Conservation (phyloP, 2,888 invertebrate genomes). For the Ypsolopha scabrella region DNA sequence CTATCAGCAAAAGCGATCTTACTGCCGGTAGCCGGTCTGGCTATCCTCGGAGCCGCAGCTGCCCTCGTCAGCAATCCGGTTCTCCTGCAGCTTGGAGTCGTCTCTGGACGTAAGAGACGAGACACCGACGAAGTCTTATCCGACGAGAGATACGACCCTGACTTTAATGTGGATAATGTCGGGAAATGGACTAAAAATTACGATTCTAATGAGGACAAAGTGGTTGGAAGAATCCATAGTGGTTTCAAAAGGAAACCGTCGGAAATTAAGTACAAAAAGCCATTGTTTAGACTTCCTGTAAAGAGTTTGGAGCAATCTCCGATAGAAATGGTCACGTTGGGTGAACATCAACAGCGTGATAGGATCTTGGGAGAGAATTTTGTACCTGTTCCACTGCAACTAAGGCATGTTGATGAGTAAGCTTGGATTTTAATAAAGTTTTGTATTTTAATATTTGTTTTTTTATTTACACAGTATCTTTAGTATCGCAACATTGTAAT, state of each 20-base stretch:
- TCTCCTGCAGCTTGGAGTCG: conserved; percentile 80
- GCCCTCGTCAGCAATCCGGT: conserved; percentile 83
- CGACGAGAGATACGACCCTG: neutral
- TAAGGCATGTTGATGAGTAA: conserved; percentile 3
- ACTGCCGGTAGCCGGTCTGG: conserved; percentile 82
- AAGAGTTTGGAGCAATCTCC: neutral
- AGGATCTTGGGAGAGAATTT: conserved; percentile 1
- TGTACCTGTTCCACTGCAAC: conserved; percentile 32
- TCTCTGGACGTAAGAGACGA: conserved; percentile 72
- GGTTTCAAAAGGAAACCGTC: neutral
- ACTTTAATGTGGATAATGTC: neutral
- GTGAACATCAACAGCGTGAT: neutral
- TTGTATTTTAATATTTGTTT: too few species aligned
- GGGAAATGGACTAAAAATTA: neutral
- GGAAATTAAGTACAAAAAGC: neutral
- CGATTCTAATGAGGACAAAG: neutral
- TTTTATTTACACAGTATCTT: too few species aligned
- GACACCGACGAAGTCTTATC: conserved; percentile 9
- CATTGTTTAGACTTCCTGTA: conserved; percentile 3
- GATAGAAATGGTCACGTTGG: neutral
- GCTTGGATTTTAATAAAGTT: too few species aligned
- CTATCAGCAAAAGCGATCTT: conserved; percentile 68
- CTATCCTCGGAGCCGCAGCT: conserved; percentile 84
- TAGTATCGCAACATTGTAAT: too few species aligned
- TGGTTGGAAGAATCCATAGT: neutral